Base-by-base conservation (phyloP, 1,140 invertebrate species). In the Tachypleus tridentatus region DNA sequence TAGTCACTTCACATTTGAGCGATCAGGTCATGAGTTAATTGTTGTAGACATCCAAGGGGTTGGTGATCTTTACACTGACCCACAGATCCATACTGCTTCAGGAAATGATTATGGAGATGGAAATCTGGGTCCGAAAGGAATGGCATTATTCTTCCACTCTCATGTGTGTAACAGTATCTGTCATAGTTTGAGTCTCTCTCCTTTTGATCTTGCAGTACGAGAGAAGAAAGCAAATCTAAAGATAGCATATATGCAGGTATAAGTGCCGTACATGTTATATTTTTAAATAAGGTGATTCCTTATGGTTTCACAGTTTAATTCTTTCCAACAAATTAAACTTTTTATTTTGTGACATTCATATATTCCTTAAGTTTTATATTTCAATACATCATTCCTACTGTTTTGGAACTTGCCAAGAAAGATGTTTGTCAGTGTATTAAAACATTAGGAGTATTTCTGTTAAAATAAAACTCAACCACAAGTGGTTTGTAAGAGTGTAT, bases 11-110 rank as follows among this genome's bases (percentile, higher is more conserved):
- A 83, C 83, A 4, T 84, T 84, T 78, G 83, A 84, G 72, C 72
- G 80, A 58, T 82, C 81, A 51, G 82, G 81, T 6, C 82, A 84
- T 73, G 76, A 82, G 70, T 66, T 83, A 69, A 83, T 84, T 64
- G 80, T 84, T 6, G 82, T 84, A 9, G 82, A 84, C 69, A 79
- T 84, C 63, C 82, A 84, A 74, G 82, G 82, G n/a, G 82, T 84
- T 48, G 82, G 81, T 9, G 82, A 84, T 74, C 73, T 84, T 9
- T 84, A 84, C 72, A 84, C 82, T n/a, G 82, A 84, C 70, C 82
- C 82, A 10, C 82, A 84, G 70, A 82, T 84, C 63, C 82, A 84
- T 72, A 83, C 82, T 3, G 71, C 74, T 6, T 74, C 76, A 54
- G 82, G 77, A 6, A 77, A 72, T 7, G 79, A 79, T 8, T 83